phyloP scores from a whole-genome alignment of 2,797 vertebrate genomes.

The Cottoperca gobio region DNA sequence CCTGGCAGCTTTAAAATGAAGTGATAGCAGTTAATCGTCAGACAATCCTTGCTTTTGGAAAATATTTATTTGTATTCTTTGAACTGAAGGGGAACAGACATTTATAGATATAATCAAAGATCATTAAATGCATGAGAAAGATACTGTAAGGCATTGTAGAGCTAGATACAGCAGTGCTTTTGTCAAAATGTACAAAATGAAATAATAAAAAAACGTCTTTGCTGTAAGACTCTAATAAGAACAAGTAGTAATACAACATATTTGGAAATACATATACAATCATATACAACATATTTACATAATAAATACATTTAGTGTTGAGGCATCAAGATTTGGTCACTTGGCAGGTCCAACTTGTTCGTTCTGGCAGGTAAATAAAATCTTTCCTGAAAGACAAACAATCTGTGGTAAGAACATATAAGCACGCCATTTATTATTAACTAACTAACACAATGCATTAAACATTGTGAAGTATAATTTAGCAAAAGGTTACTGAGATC shows the following conservation, averaged over 20 bases:
- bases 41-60: not conserved
- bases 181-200: constrained; percentile 51
- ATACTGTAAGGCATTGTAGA: constrained; percentile 11
- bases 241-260: constrained; percentile 14
- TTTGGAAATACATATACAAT: constrained; percentile 54
- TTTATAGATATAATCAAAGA: constrained; percentile 17
- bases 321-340: constrained; percentile 67
- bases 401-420: constrained; percentile 5
- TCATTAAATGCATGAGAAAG: constrained; percentile 19
- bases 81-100: not conserved
- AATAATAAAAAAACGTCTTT: constrained; percentile 4
- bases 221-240: constrained; percentile 6
- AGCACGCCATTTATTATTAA: not conserved
- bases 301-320: constrained; percentile 70
- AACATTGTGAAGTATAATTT: not conserved
- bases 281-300: constrained; percentile 67
- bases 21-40: not conserved
- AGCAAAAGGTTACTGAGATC: not conserved
- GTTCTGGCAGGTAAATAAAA: constrained; percentile 79
- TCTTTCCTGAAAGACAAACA: constrained; percentile 78
- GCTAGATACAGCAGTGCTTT: constrained; percentile 68
- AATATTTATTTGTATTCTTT: constrained; percentile 30
- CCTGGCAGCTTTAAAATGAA: not conserved
- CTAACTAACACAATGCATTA: not conserved
- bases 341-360: constrained; percentile 84